phyloP scores from a whole-genome alignment of 2,888 invertebrate species.

The Pseudanteris insignis region DNA sequence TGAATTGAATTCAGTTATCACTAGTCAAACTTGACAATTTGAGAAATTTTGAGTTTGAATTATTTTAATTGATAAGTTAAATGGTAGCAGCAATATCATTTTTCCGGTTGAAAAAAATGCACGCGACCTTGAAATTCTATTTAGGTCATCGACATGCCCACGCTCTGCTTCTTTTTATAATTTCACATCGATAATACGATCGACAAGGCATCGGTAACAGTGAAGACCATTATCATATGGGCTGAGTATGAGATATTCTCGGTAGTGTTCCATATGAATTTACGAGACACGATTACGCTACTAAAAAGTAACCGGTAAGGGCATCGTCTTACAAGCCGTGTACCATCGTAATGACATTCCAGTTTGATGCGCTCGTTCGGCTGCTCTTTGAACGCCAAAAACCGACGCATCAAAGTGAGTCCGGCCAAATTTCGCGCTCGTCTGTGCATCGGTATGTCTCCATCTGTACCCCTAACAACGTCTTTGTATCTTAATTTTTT shows the following conservation, averaged over 20 bases:
- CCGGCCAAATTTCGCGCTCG: slow-evolving; percentile 35
- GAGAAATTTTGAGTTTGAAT: no score
- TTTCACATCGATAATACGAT: slow-evolving; percentile 26
- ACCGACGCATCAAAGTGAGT: slow-evolving; percentile 39
- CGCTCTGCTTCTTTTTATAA: slow-evolving; percentile 8
- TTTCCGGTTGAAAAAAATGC: slow-evolving; percentile 2
- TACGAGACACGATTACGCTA: slow-evolving; percentile 33
- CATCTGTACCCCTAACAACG: slow-evolving; percentile 13
- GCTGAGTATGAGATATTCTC: slow-evolving; percentile 5
- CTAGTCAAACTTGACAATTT: no score
- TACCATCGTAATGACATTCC: slow-evolving; percentile 40
- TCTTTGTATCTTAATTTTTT: no score
- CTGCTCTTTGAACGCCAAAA: slow-evolving; percentile 26
- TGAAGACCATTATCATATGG: slow-evolving; percentile 31
- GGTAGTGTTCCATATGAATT: slow-evolving; percentile 24
- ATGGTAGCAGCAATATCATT: neutral
- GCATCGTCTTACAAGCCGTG: slow-evolving; percentile 18
- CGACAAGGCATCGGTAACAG: slow-evolving; percentile 12
- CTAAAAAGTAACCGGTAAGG: slow-evolving; percentile 27
- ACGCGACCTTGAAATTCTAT: slow-evolving; percentile 28
- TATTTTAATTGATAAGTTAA: no score
- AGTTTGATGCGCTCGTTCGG: slow-evolving; percentile 33
- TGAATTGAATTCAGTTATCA: no score
- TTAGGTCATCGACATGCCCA: slow-evolving; percentile 24
- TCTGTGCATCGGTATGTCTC: slow-evolving; percentile 6